These are phyloP conservation scores for Drosophila virilis DNA, from an alignment of 1,140 invertebrate genomes.

Conservation along the genomic window DNA sequence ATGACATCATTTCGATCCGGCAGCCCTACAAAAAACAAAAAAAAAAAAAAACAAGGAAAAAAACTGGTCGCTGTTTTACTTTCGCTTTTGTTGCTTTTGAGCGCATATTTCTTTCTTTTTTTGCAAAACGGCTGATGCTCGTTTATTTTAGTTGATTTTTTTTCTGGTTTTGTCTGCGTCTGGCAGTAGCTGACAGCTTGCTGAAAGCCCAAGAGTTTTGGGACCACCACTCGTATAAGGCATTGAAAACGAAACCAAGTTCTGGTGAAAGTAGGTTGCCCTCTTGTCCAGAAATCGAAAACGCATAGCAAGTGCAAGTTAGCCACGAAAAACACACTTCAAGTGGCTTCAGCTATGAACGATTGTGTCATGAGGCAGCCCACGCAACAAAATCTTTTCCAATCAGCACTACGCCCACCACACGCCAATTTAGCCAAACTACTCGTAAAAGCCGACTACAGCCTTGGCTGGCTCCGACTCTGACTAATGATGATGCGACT, in stretches of 20 bases:
- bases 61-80: constrained; percentile 80
- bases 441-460: constrained; percentile 41
- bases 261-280: constrained; percentile 76
- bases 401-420: constrained; percentile 44
- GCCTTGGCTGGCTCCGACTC: constrained; percentile 38
- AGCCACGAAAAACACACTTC: constrained; percentile 38
- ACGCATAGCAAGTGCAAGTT: constrained; percentile 75
- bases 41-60: constrained; percentile 45
- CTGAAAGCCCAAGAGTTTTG: constrained; percentile 30
- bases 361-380: constrained; percentile 69
- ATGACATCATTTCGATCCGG: constrained; percentile 78
- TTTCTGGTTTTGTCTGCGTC: constrained; percentile 26
- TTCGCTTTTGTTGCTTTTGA: constrained; percentile 71
- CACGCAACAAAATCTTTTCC: constrained; percentile 40
- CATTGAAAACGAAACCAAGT: constrained; percentile 77
- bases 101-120: constrained; percentile 43
- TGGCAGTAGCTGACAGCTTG: constrained; percentile 24
- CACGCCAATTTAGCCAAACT: constrained; percentile 46
- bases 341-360: constrained; percentile 20
- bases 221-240: constrained; percentile 50
- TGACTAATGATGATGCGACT: constrained; percentile 48
- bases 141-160: constrained; percentile 19
- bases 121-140: constrained; percentile 44
- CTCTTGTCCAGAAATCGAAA: constrained; percentile 57
- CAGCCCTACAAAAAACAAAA: constrained; percentile 60